phyloP scores from a whole-genome alignment of 2,797 vertebrate species.

The Megaceryle alcyon region DNA sequence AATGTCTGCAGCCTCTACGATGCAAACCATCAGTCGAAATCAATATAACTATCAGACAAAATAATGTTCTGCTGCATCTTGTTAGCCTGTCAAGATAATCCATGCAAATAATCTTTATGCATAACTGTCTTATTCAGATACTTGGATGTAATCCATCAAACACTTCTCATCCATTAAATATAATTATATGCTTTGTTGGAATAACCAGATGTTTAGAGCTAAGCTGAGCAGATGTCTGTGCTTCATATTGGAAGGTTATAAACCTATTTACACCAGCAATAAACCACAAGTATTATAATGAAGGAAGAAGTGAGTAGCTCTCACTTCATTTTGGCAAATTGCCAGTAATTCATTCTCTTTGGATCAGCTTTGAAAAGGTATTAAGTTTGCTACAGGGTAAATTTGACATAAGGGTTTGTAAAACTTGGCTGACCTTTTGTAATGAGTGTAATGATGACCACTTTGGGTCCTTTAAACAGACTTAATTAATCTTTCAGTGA shows the following conservation, averaged over 20 bases:
- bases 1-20: not conserved
- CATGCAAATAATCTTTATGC: conserved; percentile 56
- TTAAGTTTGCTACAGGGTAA: conserved; percentile 7
- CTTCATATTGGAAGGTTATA: conserved; percentile 75
- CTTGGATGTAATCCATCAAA: conserved; percentile 75
- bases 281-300: conserved; percentile 70
- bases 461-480: not conserved
- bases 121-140: conserved; percentile 69
- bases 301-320: conserved; percentile 40
- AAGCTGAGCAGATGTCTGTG: conserved; percentile 76
- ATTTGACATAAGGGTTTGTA: not conserved
- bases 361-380: not conserved
- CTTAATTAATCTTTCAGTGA: not conserved
- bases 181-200: conserved; percentile 79
- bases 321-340: conserved; percentile 41
- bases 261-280: conserved; percentile 72
- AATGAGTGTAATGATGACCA: not conserved
- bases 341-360: not conserved
- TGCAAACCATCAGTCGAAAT: not conserved
- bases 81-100: conserved; percentile 60
- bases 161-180: conserved; percentile 78
- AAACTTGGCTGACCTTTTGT: conserved; percentile 23
- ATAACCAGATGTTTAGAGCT: conserved; percentile 79
- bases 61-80: conserved; percentile 29
- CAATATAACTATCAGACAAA: not conserved